Evolutionary conservation across 92 coral and sea anemone genomes (phyloP).

Genomic region (Phenganax marumi): DNA sequence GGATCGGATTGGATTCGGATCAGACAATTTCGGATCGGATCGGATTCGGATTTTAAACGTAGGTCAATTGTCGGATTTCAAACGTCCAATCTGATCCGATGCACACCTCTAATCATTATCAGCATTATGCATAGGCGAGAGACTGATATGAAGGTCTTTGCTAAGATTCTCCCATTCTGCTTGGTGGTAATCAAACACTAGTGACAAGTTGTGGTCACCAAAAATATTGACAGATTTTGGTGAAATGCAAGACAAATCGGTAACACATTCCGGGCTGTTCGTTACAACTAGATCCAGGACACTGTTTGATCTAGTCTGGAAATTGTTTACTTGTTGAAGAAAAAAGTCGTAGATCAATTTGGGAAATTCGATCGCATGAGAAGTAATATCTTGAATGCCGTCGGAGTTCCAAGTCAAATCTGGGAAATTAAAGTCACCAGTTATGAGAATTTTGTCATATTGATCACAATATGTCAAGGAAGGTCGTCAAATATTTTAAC

Average conservation of each 20-base stretch:
- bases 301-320: conserved; percentile 6
- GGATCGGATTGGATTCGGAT: no score
- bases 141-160: no score
- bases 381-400: conserved; percentile 5
- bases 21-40: no score
- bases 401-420: conserved; percentile 33
- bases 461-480: conserved; percentile 16
- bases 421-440: not conserved
- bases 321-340: conserved; percentile 15
- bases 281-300: conserved; percentile 22
- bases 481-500: conserved; percentile 13
- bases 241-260: conserved; percentile 5
- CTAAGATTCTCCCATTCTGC: no score
- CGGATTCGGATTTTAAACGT: no score
- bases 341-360: not conserved
- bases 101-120: no score
- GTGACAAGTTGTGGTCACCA: conserved; percentile 13
- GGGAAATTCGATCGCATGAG: conserved; percentile 4
- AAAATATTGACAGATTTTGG: conserved; percentile 11
- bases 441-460: conserved; percentile 3
- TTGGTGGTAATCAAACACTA: no score
- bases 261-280: conserved; percentile 20
- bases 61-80: no score
- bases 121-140: no score
- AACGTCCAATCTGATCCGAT: no score